Conservation (phyloP, 2,888 invertebrate species). For the Drosophila pegasa region DNA sequence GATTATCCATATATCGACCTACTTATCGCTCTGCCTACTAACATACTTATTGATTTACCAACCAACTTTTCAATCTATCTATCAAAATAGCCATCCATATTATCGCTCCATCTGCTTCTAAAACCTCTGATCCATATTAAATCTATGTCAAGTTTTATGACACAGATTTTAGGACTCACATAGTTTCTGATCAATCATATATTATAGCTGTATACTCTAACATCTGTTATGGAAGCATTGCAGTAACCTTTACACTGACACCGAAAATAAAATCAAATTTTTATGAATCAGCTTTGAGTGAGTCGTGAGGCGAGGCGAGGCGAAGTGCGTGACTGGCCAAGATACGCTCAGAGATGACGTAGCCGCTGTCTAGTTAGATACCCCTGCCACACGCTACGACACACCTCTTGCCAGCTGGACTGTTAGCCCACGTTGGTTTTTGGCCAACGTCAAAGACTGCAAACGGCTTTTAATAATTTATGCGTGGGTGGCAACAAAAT, state of each 20-base stretch:
- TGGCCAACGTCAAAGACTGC: conserved; percentile 46
- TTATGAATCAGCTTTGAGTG: conserved; percentile 69
- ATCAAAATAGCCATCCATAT: too few relatives aligned
- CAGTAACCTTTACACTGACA: not conserved
- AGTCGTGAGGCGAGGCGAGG: not conserved
- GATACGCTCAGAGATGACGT: conserved; percentile 40
- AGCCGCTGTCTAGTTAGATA: conserved; percentile 24
- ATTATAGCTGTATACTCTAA: not conserved
- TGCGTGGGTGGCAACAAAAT: conserved; percentile 65
- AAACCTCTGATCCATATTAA: not conserved
- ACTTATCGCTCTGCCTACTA: not conserved
- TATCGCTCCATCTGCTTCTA: too few relatives aligned
- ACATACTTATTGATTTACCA: too few relatives aligned
- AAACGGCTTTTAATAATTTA: conserved; percentile 72
- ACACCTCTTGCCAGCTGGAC: conserved; percentile 7
- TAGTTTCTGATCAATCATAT: not conserved
- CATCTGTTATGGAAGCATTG: not conserved
- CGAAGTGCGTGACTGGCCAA: conserved; percentile 49
- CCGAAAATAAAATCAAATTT: conserved; percentile 65
- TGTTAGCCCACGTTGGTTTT: conserved; percentile 36
- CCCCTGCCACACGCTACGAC: not conserved
- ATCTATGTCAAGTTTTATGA: not conserved
- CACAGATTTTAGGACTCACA: not conserved
- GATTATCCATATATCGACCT: not conserved
- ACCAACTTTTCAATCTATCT: not conserved